These are phyloP conservation scores for Magallana gigas DNA, from an alignment of 1,140 invertebrate genomes.

Conservation along the genomic window DNA sequence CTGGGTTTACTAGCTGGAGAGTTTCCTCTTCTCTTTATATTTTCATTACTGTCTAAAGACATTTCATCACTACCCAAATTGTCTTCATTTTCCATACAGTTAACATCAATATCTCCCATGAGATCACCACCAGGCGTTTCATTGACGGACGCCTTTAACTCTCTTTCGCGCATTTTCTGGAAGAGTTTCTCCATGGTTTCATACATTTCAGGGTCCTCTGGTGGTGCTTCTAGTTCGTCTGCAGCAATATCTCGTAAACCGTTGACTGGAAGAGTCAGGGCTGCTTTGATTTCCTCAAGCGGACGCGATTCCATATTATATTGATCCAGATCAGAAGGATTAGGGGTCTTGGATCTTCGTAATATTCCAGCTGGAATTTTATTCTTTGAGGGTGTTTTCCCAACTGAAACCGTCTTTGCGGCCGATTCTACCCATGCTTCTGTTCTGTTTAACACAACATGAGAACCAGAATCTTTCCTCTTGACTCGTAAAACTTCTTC, in stretches of 20 bases:
- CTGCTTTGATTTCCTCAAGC: constrained; percentile 73
- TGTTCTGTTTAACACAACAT: constrained; percentile 62
- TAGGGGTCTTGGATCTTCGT: constrained; percentile 68
- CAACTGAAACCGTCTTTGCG: constrained; percentile 51
- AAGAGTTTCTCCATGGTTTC: constrained; percentile 74
- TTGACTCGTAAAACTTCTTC: constrained; percentile 44
- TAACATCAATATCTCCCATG: constrained; percentile 43
- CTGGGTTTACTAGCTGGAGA: constrained; percentile 6
- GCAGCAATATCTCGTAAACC: constrained; percentile 57
- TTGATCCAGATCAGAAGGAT: constrained; percentile 62
- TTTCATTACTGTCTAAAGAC: constrained; percentile 62
- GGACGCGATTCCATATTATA: constrained; percentile 63
- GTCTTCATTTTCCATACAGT: constrained; percentile 55
- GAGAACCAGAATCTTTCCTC: constrained; percentile 45
- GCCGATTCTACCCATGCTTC: constrained; percentile 73
- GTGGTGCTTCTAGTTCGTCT: constrained; percentile 65
- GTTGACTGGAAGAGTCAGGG: constrained; percentile 67
- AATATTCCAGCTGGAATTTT: constrained; percentile 52
- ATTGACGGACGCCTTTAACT: constrained; percentile 71
- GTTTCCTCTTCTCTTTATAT: constrained; percentile 54
- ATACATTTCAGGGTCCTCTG: constrained; percentile 74
- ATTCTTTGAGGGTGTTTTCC: constrained; percentile 58
- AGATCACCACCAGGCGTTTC: constrained; percentile 60
- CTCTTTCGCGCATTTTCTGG: constrained; percentile 70
- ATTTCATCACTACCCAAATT: constrained; percentile 54